A percentile compares a stretch with the other conserved stretches of the same genome.
Conservation (phyloP, 1,140 invertebrate species). For the Schlechtendalia chinensis region DNA sequence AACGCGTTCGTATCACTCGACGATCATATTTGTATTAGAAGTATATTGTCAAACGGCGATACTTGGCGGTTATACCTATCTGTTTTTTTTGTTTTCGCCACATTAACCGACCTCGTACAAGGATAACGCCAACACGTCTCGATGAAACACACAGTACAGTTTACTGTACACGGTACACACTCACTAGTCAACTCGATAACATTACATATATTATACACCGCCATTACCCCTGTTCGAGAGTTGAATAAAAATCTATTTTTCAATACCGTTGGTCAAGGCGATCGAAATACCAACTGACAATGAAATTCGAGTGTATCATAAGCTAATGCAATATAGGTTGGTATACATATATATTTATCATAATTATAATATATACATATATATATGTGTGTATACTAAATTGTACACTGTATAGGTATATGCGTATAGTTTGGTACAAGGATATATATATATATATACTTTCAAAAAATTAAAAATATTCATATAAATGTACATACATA, state of each 20-base stretch:
- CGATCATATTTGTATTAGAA: background rate
- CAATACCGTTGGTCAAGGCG: conserved; percentile 28
- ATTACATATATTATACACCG: background rate
- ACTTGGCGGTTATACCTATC: too few species aligned
- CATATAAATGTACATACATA: too few species aligned
- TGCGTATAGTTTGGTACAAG: too few species aligned
- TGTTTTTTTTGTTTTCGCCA: conserved; percentile 11
- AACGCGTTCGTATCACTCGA: too few species aligned
- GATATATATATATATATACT: too few species aligned
- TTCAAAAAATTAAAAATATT: too few species aligned
- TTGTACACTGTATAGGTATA: too few species aligned
- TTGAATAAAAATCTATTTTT: conserved; percentile 16
- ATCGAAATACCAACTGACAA: conserved; percentile 20
- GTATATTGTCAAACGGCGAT: background rate
- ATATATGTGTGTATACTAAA: too few species aligned
- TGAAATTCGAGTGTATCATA: conserved; percentile 9
- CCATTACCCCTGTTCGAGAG: conserved; percentile 2
- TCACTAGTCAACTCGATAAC: background rate
- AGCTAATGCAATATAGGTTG: background rate
- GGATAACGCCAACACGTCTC: conserved; percentile 28
- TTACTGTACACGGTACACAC: background rate
- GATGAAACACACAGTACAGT: background rate
- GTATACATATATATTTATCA: too few species aligned
- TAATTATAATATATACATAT: too few species aligned
- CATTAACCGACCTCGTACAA: conserved; percentile 30